Evolutionary conservation across 2,113 vertebrate genomes (phyloP), one percentile per base, ranked within the genome.

Genomic region (Actenoides hombroni): DNA sequence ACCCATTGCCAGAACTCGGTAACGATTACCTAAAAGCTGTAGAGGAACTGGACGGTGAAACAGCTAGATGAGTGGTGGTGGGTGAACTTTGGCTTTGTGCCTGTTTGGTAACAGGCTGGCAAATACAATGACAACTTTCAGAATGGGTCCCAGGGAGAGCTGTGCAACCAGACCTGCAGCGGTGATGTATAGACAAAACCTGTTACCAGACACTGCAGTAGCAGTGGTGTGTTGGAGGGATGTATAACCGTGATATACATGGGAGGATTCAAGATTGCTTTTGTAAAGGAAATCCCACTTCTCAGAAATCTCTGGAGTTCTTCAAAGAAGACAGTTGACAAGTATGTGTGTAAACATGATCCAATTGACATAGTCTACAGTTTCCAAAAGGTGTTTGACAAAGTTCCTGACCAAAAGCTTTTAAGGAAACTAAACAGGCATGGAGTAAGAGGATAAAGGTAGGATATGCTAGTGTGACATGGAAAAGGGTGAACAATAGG

Each of bases 401-500:
- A 86, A 88, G 80, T 93, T 95, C 39, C 77, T 81, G 64, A 82
- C 73, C 64, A 71, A 81, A 88, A 94, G 80, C 92, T 88, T 88
- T 83, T 90, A 91, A 84, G 73, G 56, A 88, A 92, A 75, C 46
- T 78, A 46, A 94, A 93, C 60, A 88, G 73, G 37, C 69, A 60
- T 86, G 73, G 83, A 91, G 33, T 77, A 91, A 86, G 77, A 94
- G 88, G 59, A 89, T 95, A 91, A 92, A 92, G 67, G 83, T 90
- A 77, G 83, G 28, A 77, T 61, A 92, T 94, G 80, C 37, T 83
- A 81, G 51, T 92, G 77, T 94, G 69, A 70, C 80, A 74, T 42
- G 81, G 64, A 24, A 86, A 83, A 64, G 80, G 14, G 60, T 71
- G 64, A 86, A 71, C 69, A 84, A 48, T 12, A 63, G 64, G 20